phyloP scores from a whole-genome alignment of 2,113 vertebrate genomes.

The Procavia capensis region DNA sequence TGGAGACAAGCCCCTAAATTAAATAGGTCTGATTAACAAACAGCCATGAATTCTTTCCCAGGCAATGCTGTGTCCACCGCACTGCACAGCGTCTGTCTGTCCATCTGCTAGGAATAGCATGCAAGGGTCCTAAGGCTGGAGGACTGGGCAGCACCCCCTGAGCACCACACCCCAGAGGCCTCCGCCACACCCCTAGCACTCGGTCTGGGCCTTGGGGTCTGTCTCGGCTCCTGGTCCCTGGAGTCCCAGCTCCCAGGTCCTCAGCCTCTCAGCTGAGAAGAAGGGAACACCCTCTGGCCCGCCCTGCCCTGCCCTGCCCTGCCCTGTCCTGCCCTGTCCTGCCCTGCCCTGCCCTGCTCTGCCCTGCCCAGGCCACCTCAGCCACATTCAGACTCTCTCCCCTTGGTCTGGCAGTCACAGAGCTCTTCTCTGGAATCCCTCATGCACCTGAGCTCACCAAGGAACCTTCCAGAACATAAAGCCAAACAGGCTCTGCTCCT shows the following conservation, averaged over 20 bases:
- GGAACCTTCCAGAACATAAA: too few species aligned
- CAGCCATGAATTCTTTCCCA: conserved; percentile 61
- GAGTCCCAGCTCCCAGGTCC: rapidly evolving
- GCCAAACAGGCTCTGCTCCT: background rate
- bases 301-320: background rate
- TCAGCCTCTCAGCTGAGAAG: background rate
- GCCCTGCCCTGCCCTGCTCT: background rate
- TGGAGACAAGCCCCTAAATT: conserved; percentile 40
- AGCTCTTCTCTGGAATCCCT: background rate
- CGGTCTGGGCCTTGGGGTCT: background rate
- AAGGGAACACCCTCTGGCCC: rapidly evolving
- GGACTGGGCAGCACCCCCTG: background rate
- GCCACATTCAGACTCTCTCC: too few species aligned
- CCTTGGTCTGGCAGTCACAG: background rate
- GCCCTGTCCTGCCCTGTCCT: too few species aligned
- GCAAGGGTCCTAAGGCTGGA: rapidly evolving
- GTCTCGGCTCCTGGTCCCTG: background rate
- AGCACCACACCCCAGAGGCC: rapidly evolving
- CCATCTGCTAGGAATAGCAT: background rate
- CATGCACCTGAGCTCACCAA: background rate
- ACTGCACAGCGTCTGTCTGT: rapidly evolving
- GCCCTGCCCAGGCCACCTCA: rapidly evolving
- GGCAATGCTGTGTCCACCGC: conserved; percentile 28
- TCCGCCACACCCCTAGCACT: background rate
- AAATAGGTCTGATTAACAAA: conserved; percentile 75